Base-by-base conservation (phyloP, 64 coral and sea anemone genomes). In the Stichodactyla mertensii region DNA sequence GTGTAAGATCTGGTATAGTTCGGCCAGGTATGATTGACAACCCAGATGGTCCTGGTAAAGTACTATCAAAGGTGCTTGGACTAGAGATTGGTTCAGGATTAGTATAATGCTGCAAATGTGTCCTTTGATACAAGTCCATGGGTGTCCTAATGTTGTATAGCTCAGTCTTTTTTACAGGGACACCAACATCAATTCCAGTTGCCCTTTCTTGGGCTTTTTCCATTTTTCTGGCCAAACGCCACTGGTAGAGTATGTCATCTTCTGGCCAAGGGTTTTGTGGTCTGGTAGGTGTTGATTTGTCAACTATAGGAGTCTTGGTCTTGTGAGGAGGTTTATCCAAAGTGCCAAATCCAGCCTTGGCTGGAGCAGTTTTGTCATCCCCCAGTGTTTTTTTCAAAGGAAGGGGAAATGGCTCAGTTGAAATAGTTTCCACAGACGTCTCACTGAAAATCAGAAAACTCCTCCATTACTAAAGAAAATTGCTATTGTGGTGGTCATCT, bases 191-290 rank as follows among this genome's bases (percentile, higher is more conserved):
- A 74, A 14, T 6, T 74, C 10, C 53, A 5, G 78, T 53, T 19
- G 88, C 88, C 55, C 26, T 23, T 52, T 95, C 90, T 88, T 99
- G 87, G 51, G 97, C 97, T 62, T 87, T 94, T 77, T 99, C 97
- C 90, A 99, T 92, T 85, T 92, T 94, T 52, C 97, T 99, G 79
- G 93, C 90, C 20, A 99, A 55, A 31, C 97, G 87, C 97, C 97
- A 99, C 77, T 99, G 97, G 78, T 99, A 99, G 45, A 99, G 84
- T 66, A 99, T 99, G 79, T 99, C 97, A 51, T 99, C 93, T 80
- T 99, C 97, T 64, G 90, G 97, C 55, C 89, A 83, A 53, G 84
- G 93, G 51, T 81, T 58, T 57, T 58, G 45, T 27, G 60, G 57
- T 12, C 80, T 82, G 52, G 6, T 51, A 52, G 22, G 6, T 85